phyloP scores from a whole-genome alignment of 2,888 invertebrate species.

The Pyrrhia umbra region DNA sequence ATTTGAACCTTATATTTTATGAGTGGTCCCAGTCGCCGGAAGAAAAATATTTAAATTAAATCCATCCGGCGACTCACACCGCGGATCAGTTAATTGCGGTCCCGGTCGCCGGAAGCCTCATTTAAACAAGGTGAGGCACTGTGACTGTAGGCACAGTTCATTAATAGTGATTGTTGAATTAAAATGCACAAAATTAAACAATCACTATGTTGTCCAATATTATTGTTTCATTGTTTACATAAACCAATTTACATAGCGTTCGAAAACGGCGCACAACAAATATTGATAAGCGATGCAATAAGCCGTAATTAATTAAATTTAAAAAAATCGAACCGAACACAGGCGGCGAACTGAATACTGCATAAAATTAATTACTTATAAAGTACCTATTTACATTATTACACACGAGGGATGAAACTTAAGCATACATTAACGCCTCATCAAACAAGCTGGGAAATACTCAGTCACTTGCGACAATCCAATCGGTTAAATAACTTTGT shows the following conservation, averaged over 20 bases:
- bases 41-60: too few species aligned
- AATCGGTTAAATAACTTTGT: too few species aligned
- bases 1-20: too few species aligned
- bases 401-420: neutral
- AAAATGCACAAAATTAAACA: constrained; percentile 32
- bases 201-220: constrained; percentile 31
- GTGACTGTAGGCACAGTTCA: neutral
- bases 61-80: too few species aligned
- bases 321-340: constrained; percentile 18
- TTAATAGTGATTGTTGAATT: neutral
- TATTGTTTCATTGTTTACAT: constrained; percentile 39
- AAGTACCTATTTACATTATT: constrained; percentile 36
- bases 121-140: neutral
- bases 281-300: constrained; percentile 44
- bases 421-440: constrained; percentile 17
- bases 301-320: constrained; percentile 42
- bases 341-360: constrained; percentile 2
- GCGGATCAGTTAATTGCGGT: too few species aligned
- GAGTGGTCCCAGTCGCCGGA: too few species aligned
- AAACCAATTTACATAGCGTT: constrained; percentile 37
- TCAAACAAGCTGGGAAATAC: constrained; percentile 12
- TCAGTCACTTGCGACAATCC: too few species aligned
- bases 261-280: constrained; percentile 30
- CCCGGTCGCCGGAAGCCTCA: too few species aligned
- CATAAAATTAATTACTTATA: constrained; percentile 21